phyloP scores from a whole-genome alignment of 2,113 vertebrate species.

The Platanista minor region DNA sequence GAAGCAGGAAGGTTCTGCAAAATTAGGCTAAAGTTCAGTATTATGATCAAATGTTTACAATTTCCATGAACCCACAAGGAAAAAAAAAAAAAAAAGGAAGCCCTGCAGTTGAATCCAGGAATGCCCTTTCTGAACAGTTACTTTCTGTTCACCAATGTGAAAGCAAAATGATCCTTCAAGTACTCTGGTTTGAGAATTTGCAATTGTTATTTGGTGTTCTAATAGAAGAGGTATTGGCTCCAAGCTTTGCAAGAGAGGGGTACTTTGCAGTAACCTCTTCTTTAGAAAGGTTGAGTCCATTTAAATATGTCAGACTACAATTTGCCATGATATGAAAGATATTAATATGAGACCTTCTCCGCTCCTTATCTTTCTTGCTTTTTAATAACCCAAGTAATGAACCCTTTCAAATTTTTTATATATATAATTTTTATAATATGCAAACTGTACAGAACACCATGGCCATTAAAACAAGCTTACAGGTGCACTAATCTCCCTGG shows the following conservation, averaged over 20 bases:
- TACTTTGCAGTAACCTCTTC: constrained; percentile 46
- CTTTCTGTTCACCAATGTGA: neutral
- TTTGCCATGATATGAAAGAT: constrained; percentile 26
- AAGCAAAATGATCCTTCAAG: neutral
- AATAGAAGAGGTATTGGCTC: constrained; percentile 26
- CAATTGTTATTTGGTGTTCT: constrained; percentile 30
- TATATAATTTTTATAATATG: constrained; percentile 36
- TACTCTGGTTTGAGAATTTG: neutral
- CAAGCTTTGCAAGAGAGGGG: neutral
- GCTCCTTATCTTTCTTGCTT: neutral
- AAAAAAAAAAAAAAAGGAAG: neutral
- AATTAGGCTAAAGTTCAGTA: constrained; percentile 3
- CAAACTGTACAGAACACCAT: constrained; percentile 19
- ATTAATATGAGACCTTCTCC: neutral
- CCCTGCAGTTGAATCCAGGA: neutral
- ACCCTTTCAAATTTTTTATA: constrained; percentile 5
- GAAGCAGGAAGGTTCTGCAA: constrained; percentile 19
- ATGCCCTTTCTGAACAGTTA: constrained; percentile 4
- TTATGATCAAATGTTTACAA: neutral
- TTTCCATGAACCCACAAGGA: neutral
- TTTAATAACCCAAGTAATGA: constrained; percentile 35
- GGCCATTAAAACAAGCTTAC: constrained; percentile 16
- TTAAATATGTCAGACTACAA: neutral
- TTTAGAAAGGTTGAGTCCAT: constrained; percentile 17
- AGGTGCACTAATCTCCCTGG: neutral